Evolutionary conservation across 2,888 invertebrate species (phyloP), one percentile per base, ranked within the genome.

Genomic region (Mesochorus sp.): DNA sequence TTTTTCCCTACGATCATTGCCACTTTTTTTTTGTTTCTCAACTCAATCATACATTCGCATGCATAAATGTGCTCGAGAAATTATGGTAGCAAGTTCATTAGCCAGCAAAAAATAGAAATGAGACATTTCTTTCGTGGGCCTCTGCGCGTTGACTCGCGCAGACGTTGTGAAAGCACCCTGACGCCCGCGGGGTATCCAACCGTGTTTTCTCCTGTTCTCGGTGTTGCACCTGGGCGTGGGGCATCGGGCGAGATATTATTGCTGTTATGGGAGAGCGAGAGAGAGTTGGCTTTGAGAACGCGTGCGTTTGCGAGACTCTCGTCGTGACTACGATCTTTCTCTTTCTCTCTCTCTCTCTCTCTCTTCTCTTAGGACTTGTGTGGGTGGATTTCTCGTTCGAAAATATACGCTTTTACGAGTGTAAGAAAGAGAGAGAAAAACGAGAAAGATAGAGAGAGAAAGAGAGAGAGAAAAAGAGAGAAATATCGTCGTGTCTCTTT

Each of bases 161-260:
- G 74, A 79, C 72, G 80, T 82, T 82, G 81, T 76, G 82, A 80
- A 82, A 82, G 66, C 70, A 80, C 51, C 80, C 76, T 80, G 49
- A 68, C 66, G 64, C 76, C 49, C 47, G 57, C 34, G 66, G 75
- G 62, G 71, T 70, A 72, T 70, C 68, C 71, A 55, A 72, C 76
- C 78, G 81, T 76, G 71, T 75, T 70, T 78, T 68, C 71, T 44
- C 26, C 24, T 49, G 37, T 53, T 72, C 42, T 34, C 24, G 17
- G 72, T 19, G 55, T 61, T 70, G 77, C 83, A 81, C 80, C 84
- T 84, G 84, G 85, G 83, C 81, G 85, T 84, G 80, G 78, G 74
- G 79, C n/a, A 84, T 84, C 77, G 64, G 51, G 49, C 81, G 79
- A 66, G 82, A 82, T 83, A 83, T 80, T 81, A 57, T 81, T 81